Conservation (phyloP, 1,140 invertebrate genomes). For the Pteromalus puparum region DNA sequence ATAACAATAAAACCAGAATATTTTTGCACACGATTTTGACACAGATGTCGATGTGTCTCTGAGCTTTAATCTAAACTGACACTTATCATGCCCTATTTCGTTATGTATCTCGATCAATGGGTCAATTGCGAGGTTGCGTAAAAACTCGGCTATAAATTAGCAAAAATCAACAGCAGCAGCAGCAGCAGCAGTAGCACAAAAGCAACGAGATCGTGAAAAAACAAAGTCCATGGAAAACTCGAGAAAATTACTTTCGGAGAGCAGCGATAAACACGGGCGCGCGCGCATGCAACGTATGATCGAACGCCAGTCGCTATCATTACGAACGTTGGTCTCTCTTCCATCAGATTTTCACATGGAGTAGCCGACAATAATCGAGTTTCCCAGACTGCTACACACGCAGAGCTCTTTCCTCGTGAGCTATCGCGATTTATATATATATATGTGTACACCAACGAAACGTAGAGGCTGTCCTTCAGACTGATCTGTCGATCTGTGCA, state of each 20-base stretch:
- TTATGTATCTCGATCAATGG: too few species aligned
- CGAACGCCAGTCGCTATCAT: neutral
- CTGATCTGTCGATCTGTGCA: constrained; percentile 3
- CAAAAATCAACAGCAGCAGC: too few species aligned
- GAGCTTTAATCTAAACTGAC: too few species aligned
- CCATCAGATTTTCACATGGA: neutral
- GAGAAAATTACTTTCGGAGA: neutral
- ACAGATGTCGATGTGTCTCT: too few species aligned
- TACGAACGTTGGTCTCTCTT: neutral
- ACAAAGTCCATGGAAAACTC: neutral
- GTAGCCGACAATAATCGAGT: constrained; percentile 24
- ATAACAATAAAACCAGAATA: too few species aligned
- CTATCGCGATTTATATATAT: constrained; percentile 16
- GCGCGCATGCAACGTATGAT: neutral
- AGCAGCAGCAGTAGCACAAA: too few species aligned
- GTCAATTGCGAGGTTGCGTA: too few species aligned
- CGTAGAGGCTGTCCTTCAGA: neutral
- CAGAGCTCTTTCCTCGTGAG: neutral
- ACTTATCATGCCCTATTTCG: too few species aligned
- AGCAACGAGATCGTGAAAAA: too few species aligned
- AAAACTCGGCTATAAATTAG: too few species aligned
- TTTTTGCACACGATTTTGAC: too few species aligned
- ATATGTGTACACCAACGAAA: neutral
- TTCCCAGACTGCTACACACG: constrained; percentile 27
- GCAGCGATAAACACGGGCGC: neutral